Percentiles rank a stretch among this genome's conserved stretches.
phyloP scores from a whole-genome alignment of 2,888 invertebrate genomes.

The Lycophotia porphyrea region DNA sequence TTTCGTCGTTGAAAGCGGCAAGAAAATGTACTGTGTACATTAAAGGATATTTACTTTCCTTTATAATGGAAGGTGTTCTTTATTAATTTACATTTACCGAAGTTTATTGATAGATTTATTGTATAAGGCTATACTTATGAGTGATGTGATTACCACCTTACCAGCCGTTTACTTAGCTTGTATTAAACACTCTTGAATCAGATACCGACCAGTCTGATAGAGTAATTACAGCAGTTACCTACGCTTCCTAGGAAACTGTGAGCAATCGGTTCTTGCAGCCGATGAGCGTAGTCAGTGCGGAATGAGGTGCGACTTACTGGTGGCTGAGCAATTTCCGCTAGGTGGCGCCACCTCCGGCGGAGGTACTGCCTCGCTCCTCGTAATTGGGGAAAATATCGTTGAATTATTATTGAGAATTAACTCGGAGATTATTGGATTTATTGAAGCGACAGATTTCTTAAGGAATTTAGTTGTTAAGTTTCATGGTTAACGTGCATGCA shows the following conservation, averaged over 20 bases:
- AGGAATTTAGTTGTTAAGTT: neutral
- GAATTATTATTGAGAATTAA: constrained; percentile 34
- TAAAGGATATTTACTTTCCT: constrained; percentile 23
- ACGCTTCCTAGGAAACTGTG: constrained; percentile 31
- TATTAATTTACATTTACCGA: constrained; percentile 10
- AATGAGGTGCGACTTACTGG: constrained; percentile 52
- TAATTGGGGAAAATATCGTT: constrained; percentile 52
- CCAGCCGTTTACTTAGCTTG: too few relatives aligned
- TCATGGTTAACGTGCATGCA: neutral
- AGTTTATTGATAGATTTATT: constrained; percentile 6
- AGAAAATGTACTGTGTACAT: constrained; percentile 29
- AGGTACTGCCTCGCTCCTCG: constrained; percentile 13
- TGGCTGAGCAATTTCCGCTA: constrained; percentile 66
- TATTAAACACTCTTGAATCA: constrained; percentile 4
- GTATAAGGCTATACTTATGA: neutral
- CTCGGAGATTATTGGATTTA: neutral
- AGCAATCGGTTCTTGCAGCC: constrained; percentile 34
- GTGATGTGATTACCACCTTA: neutral
- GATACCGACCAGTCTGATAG: constrained; percentile 30
- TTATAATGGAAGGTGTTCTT: constrained; percentile 9
- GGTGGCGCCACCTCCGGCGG: constrained; percentile 50
- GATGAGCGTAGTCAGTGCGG: constrained; percentile 43
- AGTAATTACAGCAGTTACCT: constrained; percentile 51
- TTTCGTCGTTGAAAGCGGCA: constrained; percentile 33
- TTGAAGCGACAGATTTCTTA: neutral